These are phyloP conservation scores for Charina bottae DNA, from an alignment of 2,113 vertebrate genomes.

Conservation along the genomic window DNA sequence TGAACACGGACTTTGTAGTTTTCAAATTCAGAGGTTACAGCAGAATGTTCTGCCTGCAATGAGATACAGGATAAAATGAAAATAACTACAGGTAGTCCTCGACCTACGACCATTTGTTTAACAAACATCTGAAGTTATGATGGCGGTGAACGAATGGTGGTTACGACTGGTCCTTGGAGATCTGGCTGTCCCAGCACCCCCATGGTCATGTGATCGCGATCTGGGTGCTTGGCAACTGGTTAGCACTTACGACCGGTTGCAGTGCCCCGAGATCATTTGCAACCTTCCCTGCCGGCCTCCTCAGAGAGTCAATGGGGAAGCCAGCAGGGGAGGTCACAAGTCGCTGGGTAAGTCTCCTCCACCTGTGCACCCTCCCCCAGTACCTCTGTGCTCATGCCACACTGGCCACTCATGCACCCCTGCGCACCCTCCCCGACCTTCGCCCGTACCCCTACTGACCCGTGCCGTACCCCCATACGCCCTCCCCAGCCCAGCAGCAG, in stretches of 20 bases:
- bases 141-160: not conserved
- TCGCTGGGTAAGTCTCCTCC: not conserved
- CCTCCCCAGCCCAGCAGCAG: too few relatives aligned
- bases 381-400: too few relatives aligned
- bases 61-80: conserved; percentile 28
- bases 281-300: not conserved
- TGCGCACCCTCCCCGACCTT: not conserved
- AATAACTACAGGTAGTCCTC: not conserved
- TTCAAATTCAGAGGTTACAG: conserved; percentile 88
- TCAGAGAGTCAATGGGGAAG: not conserved
- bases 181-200: not conserved
- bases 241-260: not conserved
- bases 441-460: too few relatives aligned
- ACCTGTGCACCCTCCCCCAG: too few relatives aligned
- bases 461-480: too few relatives aligned
- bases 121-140: not conserved
- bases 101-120: not conserved
- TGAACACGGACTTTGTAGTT: conserved; percentile 96
- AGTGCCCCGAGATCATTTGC: not conserved
- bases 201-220: not conserved
- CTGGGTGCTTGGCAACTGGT: not conserved
- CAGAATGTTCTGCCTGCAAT: conserved; percentile 83
- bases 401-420: not conserved
- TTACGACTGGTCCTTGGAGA: not conserved
- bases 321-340: not conserved